Conservation (phyloP, 2,797 vertebrate species). For the Chelidonichthys spinosus region DNA sequence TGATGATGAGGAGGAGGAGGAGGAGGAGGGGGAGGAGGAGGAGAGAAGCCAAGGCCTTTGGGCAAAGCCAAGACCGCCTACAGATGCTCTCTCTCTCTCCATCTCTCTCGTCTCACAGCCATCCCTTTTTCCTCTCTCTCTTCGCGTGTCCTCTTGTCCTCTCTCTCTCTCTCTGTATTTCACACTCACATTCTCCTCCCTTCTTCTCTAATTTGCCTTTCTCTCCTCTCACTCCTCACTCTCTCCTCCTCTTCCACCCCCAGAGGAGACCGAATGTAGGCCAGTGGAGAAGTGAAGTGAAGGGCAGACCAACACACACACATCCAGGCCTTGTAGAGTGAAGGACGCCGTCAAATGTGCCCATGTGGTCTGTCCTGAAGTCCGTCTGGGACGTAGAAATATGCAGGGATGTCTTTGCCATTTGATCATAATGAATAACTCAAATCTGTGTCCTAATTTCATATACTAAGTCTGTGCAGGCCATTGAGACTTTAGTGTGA, state of each 20-base stretch:
- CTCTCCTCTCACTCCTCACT: slow-evolving; percentile 32
- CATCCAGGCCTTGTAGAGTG: slow-evolving; percentile 7
- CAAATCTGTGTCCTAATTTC: not conserved
- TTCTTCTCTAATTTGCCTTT: slow-evolving; percentile 41
- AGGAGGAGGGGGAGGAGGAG: slow-evolving; percentile 62
- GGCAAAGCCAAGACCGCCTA: slow-evolving; percentile 78
- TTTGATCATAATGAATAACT: not conserved
- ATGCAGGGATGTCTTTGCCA: not conserved
- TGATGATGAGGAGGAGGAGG: slow-evolving; percentile 35
- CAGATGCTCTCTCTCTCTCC: slow-evolving; percentile 65
- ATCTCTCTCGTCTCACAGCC: slow-evolving; percentile 27
- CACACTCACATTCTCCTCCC: slow-evolving; percentile 39
- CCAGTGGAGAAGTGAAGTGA: slow-evolving; percentile 57
- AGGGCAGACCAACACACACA: slow-evolving; percentile 37
- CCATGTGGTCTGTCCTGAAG: not conserved
- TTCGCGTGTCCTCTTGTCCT: slow-evolving; percentile 22
- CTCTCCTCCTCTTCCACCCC: slow-evolving; percentile 40
- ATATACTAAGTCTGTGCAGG: not conserved
- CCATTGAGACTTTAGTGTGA: not conserved
- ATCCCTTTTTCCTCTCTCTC: slow-evolving; percentile 20
- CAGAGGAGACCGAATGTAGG: slow-evolving; percentile 60
- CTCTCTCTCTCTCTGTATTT: slow-evolving; percentile 15
- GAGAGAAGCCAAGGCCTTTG: slow-evolving; percentile 74
- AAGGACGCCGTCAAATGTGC: slow-evolving; percentile 19
- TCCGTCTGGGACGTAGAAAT: not conserved